phyloP scores from a whole-genome alignment of 1,140 invertebrate genomes.

The Eueides isabella region DNA sequence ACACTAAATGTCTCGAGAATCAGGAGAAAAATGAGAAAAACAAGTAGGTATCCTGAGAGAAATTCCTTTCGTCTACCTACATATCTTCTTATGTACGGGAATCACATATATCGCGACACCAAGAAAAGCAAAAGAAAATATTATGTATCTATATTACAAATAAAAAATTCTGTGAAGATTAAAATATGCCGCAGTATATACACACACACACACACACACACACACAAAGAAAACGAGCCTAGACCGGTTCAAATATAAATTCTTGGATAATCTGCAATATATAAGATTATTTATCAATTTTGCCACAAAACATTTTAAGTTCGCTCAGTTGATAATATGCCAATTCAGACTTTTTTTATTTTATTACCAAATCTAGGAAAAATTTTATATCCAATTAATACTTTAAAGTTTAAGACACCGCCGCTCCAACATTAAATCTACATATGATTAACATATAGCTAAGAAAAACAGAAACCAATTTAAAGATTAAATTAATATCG shows the following conservation, averaged over 20 bases:
- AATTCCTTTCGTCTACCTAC: too few relatives aligned
- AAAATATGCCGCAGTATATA: neutral
- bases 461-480: neutral
- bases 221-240: neutral
- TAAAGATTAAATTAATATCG: neutral
- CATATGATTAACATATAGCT: slow-evolving; percentile 7
- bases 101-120: too few relatives aligned
- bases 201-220: too few relatives aligned
- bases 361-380: neutral
- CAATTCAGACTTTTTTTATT: neutral
- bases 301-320: neutral
- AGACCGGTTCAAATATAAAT: neutral
- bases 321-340: neutral
- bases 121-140: too few relatives aligned
- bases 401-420: neutral
- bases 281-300: neutral
- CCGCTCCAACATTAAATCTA: slow-evolving; percentile 7
- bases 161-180: neutral
- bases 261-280: neutral
- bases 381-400: slow-evolving; percentile 6
- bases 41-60: too few relatives aligned
- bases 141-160: neutral
- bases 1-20: too few relatives aligned
- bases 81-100: too few relatives aligned
- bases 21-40: too few relatives aligned